Evolutionary conservation across 2,113 vertebrate species (phyloP), one percentile per base, ranked within the genome.

Genomic region (Calyptomena viridis): DNA sequence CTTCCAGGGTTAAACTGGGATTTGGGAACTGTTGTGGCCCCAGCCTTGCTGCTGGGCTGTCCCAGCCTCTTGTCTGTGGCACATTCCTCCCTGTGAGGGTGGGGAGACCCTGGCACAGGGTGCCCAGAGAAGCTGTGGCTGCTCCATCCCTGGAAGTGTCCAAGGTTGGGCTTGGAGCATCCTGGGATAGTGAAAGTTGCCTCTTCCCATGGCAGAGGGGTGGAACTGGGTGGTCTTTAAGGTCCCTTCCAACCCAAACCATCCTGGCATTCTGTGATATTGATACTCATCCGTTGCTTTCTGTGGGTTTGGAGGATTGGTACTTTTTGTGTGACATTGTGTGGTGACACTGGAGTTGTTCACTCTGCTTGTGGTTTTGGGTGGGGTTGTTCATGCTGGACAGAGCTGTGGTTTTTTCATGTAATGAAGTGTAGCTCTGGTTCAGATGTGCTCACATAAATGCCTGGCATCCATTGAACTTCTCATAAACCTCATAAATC

Each of bases 111-210:
- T 30, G 46, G 53, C 28, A n/a, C 5, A 17, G 28, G 15, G 39
- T 59, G 28, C 12, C 39, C 24, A 30, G 62, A 39, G 8, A 1
- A 59, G 4, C 23, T 44, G 31, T 66, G 52, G 37, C 68, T 81
- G 59, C 12, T 19, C 23, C 60, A 52, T 53, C 39, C 62, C 39
- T 89, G 87, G 69, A 2, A 22, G 24, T 12, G 20, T 11, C 23
- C 53, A 24, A 24, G 20, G 46, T 23, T 50, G 20, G 11, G 18
- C n/a, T 0, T 58, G 59, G 85, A 64, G 31, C 31, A 27, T 0
- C 2, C 18, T 68, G 62, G 47, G 39, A 2, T 1, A 0, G 6
- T 22, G 46, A 33, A 24, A 75, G 28, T 2, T 42, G 58, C 56
- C 40, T 19, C 64, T 78, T 73, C 33, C 55, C 9, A 2, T 15